Conservation (phyloP, 1,140 invertebrate species). For the Helicoverpa armigera region DNA sequence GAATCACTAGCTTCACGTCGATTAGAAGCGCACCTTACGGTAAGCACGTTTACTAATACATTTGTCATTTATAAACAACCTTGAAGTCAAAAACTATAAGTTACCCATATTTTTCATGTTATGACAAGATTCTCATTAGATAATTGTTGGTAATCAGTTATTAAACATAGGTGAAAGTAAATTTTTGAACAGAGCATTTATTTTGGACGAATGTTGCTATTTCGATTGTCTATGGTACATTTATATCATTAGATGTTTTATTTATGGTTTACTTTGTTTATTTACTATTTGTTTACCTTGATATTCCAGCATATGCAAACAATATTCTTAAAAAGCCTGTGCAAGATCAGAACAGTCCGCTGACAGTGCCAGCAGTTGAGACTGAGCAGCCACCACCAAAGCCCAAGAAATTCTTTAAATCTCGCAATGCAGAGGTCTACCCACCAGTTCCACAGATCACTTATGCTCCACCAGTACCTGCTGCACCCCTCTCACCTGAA, state of each 20-base stretch:
- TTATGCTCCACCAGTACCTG: conserved; percentile 83
- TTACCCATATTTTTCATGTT: conserved; percentile 19
- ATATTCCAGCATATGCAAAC: conserved; percentile 81
- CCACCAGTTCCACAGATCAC: conserved; percentile 86
- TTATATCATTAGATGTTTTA: background rate
- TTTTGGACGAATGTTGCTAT: conserved; percentile 15
- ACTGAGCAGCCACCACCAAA: conserved; percentile 88
- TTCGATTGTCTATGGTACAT: conserved; percentile 17
- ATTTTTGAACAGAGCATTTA: conserved; percentile 37
- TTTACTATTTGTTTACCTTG: conserved; percentile 49
- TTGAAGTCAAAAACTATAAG: conserved; percentile 53
- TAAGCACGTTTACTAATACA: conserved; percentile 72
- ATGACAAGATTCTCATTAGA: conserved; percentile 41
- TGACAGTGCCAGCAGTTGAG: conserved; percentile 86
- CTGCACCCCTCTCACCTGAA: conserved; percentile 87
- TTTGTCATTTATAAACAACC: conserved; percentile 55
- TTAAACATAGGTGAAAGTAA: conserved; percentile 54
- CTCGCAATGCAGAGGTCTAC: conserved; percentile 90
- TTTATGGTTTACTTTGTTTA: conserved; percentile 11
- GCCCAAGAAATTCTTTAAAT: conserved; percentile 97
- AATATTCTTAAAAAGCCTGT: conserved; percentile 85
- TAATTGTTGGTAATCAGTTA: background rate
- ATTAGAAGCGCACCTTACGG: conserved; percentile 93
- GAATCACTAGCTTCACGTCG: conserved; percentile 96
- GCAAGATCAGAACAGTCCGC: conserved; percentile 87